Conservation (phyloP, 2,797 vertebrate species). For the Benthosema pterotum region DNA sequence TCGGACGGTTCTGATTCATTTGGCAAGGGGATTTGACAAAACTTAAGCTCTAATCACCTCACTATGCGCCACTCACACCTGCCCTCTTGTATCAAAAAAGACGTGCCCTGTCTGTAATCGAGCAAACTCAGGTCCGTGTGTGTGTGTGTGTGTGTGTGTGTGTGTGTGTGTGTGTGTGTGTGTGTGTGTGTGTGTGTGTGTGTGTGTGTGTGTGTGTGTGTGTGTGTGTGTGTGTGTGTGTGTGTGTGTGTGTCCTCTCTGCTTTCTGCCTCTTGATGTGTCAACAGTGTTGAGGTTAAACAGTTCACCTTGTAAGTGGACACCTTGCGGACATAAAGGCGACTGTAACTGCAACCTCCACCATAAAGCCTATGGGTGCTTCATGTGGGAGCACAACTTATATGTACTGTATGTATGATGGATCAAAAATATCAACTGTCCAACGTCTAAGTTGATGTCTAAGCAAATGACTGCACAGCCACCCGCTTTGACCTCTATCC, state of each 20-base stretch:
- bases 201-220: slow-evolving; percentile 36
- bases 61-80: background rate
- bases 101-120: slow-evolving; percentile 18
- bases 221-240: slow-evolving; percentile 35
- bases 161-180: slow-evolving; percentile 36
- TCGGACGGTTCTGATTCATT: no score
- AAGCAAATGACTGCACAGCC: no score
- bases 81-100: slow-evolving; percentile 12
- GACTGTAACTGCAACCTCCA: slow-evolving; percentile 1
- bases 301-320: slow-evolving; percentile 57
- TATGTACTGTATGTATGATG: no score
- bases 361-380: background rate
- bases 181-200: slow-evolving; percentile 35
- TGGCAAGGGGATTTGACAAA: no score
- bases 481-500: no score
- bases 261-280: slow-evolving; percentile 40
- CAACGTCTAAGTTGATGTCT: no score
- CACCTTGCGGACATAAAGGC: slow-evolving; percentile 13
- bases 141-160: slow-evolving; percentile 36
- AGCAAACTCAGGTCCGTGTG: slow-evolving; percentile 40
- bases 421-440: background rate
- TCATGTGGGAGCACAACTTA: slow-evolving; percentile 1
- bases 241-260: slow-evolving; percentile 43
- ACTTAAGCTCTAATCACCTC: background rate
- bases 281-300: slow-evolving; percentile 47